A percentile compares a stretch with the other conserved stretches of the same genome.
Conservation (phyloP, 2,888 invertebrate species). For the Lacanobia oleracea region DNA sequence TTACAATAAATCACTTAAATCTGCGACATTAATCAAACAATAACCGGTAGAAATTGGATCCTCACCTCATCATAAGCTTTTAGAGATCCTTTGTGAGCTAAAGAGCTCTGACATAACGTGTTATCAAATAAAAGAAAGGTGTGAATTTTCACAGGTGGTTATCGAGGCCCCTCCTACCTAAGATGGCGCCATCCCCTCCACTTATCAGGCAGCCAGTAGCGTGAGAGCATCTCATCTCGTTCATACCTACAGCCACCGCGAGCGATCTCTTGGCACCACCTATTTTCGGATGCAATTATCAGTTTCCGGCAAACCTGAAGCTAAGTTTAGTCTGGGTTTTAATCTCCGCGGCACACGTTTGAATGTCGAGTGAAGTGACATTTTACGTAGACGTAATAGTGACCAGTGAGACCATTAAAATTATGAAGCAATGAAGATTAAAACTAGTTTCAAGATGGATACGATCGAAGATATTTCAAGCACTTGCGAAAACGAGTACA, state of each 20-base stretch:
- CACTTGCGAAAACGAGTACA: constrained; percentile 83
- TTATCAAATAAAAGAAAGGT: constrained; percentile 91
- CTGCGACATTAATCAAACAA: constrained; percentile 87
- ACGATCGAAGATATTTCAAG: constrained; percentile 84
- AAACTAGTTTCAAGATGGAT: constrained; percentile 74
- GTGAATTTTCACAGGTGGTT: constrained; percentile 89
- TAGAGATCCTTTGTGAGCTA: constrained; percentile 88
- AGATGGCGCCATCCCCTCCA: constrained; percentile 89
- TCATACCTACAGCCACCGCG: constrained; percentile 85
- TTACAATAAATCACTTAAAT: constrained; percentile 85
- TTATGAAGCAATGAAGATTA: constrained; percentile 46
- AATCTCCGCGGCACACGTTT: constrained; percentile 53
- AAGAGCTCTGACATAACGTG: constrained; percentile 89
- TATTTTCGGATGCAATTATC: constrained; percentile 90
- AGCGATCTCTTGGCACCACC: constrained; percentile 81
- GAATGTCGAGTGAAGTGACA: constrained; percentile 51
- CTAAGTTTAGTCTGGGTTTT: constrained; percentile 73
- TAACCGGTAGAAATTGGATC: constrained; percentile 85
- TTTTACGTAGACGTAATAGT: constrained; percentile 2
- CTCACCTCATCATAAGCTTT: constrained; percentile 88
- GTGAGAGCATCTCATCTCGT: constrained; percentile 78
- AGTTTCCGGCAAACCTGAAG: constrained; percentile 74
- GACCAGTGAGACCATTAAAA: constrained; percentile 10
- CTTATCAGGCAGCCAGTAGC: constrained; percentile 82
- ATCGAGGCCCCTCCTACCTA: constrained; percentile 85